Conservation (phyloP, 2,797 vertebrate species). For the Thalassophryne amazonica region DNA sequence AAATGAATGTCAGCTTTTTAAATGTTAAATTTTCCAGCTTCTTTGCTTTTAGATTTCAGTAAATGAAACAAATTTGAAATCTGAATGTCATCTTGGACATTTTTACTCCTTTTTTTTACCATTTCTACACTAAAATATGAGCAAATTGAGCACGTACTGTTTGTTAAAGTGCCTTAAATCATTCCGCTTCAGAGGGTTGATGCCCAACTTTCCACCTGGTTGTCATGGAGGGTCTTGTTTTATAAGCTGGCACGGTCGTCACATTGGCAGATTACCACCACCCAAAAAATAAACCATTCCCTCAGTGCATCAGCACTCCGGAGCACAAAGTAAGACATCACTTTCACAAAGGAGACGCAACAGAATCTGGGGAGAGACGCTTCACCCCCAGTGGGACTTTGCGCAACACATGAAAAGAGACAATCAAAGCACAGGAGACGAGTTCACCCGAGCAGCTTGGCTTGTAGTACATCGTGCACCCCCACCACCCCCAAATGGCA, state of each 20-base stretch:
- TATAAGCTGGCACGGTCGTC: not conserved
- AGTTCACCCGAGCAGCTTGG: not conserved
- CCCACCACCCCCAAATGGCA: not conserved
- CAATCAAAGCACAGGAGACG: constrained; percentile 2
- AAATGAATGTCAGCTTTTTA: no score
- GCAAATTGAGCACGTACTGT: no score
- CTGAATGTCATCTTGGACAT: no score
- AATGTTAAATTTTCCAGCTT: no score
- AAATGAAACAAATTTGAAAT: no score
- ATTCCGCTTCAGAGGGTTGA: no score
- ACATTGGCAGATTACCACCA: not conserved
- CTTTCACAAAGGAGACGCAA: not conserved
- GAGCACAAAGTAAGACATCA: constrained; percentile 2
- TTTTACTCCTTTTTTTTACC: no score
- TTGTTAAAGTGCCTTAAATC: no score
- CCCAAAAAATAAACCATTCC: not conserved
- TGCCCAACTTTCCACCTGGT: no score
- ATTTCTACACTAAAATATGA: no score
- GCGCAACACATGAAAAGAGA: not conserved
- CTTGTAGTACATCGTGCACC: constrained; percentile 4
- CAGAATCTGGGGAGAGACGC: not conserved
- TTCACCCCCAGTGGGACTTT: not conserved
- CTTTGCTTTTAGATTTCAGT: no score
- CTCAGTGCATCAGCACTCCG: not conserved
- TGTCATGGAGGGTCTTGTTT: no score